A percentile compares a stretch with the other conserved stretches of the same genome.
Conservation (phyloP, 2,888 invertebrate genomes). For the Acleris laterana region DNA sequence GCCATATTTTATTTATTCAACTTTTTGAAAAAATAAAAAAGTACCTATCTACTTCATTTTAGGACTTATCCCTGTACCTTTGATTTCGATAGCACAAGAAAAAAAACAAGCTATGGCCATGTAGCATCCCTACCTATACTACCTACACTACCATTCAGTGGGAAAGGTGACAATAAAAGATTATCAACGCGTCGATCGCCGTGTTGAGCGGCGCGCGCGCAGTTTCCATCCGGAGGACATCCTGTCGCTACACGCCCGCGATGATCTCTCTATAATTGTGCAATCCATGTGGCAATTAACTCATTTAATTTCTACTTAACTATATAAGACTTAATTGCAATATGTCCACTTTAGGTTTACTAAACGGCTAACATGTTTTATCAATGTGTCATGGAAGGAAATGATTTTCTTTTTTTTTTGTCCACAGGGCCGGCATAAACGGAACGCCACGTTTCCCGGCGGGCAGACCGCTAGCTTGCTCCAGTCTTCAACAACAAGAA, state of each 20-base stretch:
- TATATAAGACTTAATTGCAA: conserved; percentile 3
- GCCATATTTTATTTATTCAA: too few species aligned
- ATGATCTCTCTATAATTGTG: conserved; percentile 3
- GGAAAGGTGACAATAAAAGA: conserved; percentile 21
- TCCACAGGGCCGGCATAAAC: conserved; percentile 89
- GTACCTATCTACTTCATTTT: too few species aligned
- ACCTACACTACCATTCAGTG: background rate
- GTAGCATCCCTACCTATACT: background rate
- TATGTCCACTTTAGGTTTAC: too few species aligned
- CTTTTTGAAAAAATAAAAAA: too few species aligned
- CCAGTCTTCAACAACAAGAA: conserved; percentile 86
- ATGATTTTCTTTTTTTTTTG: conserved; percentile 42
- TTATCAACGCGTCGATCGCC: conserved; percentile 10
- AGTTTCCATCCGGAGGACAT: conserved; percentile 26
- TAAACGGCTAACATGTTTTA: too few species aligned
- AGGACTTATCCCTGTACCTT: too few species aligned
- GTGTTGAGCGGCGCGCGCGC: conserved; percentile 10
- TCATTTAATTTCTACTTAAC: background rate
- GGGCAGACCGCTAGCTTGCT: conserved; percentile 87
- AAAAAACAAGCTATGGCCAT: background rate
- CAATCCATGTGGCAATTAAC: background rate
- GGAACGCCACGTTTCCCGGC: conserved; percentile 91
- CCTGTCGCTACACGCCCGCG: conserved; percentile 12
- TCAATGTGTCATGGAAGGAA: background rate
- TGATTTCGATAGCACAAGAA: too few species aligned